These are phyloP conservation scores for Etheostoma spectabile DNA, from an alignment of 2,113 vertebrate species.

Conservation along the genomic window DNA sequence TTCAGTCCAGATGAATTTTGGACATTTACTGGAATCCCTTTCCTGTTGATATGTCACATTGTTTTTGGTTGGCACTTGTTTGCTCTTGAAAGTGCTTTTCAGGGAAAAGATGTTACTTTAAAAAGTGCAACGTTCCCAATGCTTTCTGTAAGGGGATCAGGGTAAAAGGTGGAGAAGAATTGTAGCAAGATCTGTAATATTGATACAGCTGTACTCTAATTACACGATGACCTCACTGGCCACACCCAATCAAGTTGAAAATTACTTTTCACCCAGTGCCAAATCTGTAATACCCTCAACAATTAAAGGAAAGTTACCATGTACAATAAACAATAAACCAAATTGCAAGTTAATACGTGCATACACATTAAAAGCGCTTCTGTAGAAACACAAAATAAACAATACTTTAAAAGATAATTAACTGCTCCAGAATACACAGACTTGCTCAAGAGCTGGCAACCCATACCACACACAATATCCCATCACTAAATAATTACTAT, in stretches of 20 bases:
- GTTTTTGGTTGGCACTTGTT: background rate
- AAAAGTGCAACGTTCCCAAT: background rate
- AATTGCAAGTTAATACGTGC: conserved; percentile 22
- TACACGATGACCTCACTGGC: conserved; percentile 70
- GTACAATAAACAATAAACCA: conserved; percentile 9
- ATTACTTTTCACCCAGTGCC: conserved; percentile 49
- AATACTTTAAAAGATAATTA: conserved; percentile 54
- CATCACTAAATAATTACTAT: conserved; percentile 44
- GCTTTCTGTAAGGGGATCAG: background rate
- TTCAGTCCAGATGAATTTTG: background rate
- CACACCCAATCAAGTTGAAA: conserved; percentile 71
- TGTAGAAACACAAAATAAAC: conserved; percentile 50
- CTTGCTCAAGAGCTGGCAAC: conserved; percentile 54
- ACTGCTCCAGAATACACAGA: conserved; percentile 46
- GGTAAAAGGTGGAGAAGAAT: conserved; percentile 18
- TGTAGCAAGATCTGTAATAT: conserved; percentile 39
- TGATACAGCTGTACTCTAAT: conserved; percentile 66
- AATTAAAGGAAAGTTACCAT: conserved; percentile 54
- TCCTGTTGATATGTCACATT: conserved; percentile 5
- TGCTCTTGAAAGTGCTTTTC: background rate
- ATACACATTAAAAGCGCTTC: conserved; percentile 39
- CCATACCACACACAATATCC: conserved; percentile 21
- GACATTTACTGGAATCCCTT: background rate
- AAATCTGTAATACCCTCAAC: conserved; percentile 46
- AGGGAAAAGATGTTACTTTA: background rate